A percentile compares a stretch with the other conserved stretches of the same genome.
Conservation (phyloP, 2,797 vertebrate species). For the Botia kubotai region DNA sequence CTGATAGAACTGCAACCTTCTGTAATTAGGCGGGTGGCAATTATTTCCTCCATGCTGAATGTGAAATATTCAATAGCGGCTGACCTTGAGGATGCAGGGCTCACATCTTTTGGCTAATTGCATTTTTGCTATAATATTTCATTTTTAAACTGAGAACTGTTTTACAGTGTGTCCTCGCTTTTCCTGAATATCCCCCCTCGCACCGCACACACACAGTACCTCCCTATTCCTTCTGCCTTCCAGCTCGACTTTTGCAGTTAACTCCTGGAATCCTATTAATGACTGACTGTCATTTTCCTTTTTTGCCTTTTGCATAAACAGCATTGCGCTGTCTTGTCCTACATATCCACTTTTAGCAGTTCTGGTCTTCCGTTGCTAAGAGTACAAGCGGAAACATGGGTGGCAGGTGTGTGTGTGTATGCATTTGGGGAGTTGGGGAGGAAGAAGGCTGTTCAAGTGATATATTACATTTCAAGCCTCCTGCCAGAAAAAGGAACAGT, state of each 20-base stretch:
- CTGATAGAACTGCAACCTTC: conserved; percentile 12
- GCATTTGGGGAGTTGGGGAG: conserved; percentile 33
- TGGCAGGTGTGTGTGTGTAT: conserved; percentile 46
- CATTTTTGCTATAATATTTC: conserved; percentile 47
- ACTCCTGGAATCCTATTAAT: conserved; percentile 85
- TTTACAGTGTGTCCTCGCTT: conserved; percentile 18
- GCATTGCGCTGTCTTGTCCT: conserved; percentile 76
- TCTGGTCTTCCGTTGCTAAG: conserved; percentile 51
- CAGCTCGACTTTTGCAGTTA: conserved; percentile 84
- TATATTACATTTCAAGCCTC: conserved; percentile 57
- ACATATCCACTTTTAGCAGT: conserved; percentile 55
- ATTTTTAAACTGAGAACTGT: conserved; percentile 30
- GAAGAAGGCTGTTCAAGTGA: conserved; percentile 47
- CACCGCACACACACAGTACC: conserved; percentile 63
- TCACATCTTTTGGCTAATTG: conserved; percentile 54
- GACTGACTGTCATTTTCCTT: conserved; percentile 82
- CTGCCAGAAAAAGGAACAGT: conserved; percentile 50
- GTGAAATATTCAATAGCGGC: conserved; percentile 34
- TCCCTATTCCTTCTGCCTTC: conserved; percentile 75
- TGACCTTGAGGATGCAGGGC: conserved; percentile 53
- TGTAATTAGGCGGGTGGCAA: conserved; percentile 46
- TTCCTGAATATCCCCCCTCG: conserved; percentile 47
- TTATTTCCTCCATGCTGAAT: conserved; percentile 34
- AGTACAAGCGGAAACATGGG: conserved; percentile 43
- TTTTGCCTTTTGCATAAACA: conserved; percentile 82